Percentiles rank a stretch among this genome's conserved stretches.
Evolutionary conservation across 92 coral and sea anemone species (phyloP).

Genomic region (Isaurus tuberculatus): DNA sequence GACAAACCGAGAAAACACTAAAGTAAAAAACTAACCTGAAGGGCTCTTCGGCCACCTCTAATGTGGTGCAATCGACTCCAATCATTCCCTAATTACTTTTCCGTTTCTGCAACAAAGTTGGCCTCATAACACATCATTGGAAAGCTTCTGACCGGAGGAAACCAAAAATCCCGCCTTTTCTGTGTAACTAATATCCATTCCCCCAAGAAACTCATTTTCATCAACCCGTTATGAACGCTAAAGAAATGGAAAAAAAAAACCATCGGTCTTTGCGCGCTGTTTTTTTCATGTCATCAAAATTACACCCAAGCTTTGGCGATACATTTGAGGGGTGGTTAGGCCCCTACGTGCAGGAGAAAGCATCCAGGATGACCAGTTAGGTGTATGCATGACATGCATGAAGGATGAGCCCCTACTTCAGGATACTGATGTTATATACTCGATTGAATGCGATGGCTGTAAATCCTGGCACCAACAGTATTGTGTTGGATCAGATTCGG

Average conservation of each 20-base stretch:
- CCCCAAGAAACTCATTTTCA: constrained; percentile 4
- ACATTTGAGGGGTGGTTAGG: constrained; percentile 33
- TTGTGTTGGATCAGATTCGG: constrained; percentile 39
- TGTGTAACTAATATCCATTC: neutral
- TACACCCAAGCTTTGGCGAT: neutral
- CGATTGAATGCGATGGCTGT: constrained; percentile 52
- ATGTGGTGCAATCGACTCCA: constrained; percentile 9
- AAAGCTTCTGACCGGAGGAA: constrained; percentile 13
- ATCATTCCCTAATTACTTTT: neutral
- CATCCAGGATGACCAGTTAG: constrained; percentile 24
- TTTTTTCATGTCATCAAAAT: constrained; percentile 6
- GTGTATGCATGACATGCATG: constrained; percentile 59
- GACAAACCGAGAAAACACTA: constrained; percentile 32
- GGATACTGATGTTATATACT: constrained; percentile 42
- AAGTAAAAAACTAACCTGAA: constrained; percentile 19
- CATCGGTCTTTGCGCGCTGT: constrained; percentile 18
- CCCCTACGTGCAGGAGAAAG: neutral
- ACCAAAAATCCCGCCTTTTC: constrained; percentile 4
- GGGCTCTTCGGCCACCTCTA: constrained; percentile 1
- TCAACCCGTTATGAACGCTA: neutral
- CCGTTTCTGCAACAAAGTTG: neutral
- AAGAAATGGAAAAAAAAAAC: neutral
- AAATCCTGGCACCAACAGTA: constrained; percentile 56
- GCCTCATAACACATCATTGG: neutral
- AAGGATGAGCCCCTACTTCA: constrained; percentile 51